phyloP scores from a whole-genome alignment of 2,113 vertebrate genomes.

The Crotophaga sulcirostris region DNA sequence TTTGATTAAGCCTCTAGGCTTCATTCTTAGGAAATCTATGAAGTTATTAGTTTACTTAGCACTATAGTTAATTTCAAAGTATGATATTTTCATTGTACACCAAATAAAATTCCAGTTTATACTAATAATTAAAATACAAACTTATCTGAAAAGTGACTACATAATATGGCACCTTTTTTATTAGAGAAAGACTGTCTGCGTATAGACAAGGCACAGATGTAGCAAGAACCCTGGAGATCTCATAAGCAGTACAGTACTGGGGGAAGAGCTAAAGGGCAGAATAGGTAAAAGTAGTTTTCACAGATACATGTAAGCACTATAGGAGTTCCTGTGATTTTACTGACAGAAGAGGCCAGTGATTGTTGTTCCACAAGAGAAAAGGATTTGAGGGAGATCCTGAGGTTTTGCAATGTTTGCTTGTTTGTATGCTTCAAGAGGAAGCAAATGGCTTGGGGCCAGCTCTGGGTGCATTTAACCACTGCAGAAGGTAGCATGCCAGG shows the following conservation, averaged over 20 bases:
- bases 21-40: constrained; percentile 25
- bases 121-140: constrained; percentile 22
- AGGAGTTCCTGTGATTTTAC: background rate
- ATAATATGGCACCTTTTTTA: background rate
- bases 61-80: constrained; percentile 36
- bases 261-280: background rate
- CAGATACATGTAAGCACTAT: background rate
- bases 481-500: background rate
- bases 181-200: background rate
- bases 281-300: background rate
- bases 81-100: background rate
- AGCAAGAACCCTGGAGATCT: background rate
- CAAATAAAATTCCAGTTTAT: background rate
- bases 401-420: background rate
- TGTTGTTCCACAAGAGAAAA: background rate
- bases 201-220: background rate
- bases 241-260: background rate
- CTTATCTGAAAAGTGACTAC: background rate
- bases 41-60: constrained; percentile 46
- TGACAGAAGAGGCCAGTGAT: background rate
- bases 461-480: background rate
- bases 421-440: background rate
- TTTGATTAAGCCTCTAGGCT: constrained; percentile 36
- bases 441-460: background rate
- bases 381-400: background rate